Evolutionary conservation across 2,113 vertebrate genomes (phyloP).

Genomic region (Carlito syrichta): DNA sequence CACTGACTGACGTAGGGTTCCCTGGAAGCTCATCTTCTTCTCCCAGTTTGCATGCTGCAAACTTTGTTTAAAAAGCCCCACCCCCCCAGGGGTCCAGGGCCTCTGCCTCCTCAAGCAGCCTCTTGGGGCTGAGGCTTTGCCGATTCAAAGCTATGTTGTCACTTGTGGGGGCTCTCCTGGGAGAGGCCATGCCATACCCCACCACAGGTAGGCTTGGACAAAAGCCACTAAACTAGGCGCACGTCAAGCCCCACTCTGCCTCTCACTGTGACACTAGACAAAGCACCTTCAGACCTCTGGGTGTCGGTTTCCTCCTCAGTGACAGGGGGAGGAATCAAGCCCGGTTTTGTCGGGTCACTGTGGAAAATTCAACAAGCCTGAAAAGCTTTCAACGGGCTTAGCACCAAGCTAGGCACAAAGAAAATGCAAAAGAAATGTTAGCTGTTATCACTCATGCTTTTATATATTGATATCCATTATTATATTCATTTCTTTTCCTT

Average conservation of each 20-base stretch:
- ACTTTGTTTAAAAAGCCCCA: background rate
- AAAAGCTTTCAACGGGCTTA: background rate
- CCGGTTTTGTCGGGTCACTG: too few relatives aligned
- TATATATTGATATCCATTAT: background rate
- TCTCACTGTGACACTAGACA: background rate
- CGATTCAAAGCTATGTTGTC: background rate
- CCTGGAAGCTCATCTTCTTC: background rate
- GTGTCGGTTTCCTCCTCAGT: background rate
- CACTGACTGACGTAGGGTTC: background rate
- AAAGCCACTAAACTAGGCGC: background rate
- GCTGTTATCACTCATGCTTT: background rate
- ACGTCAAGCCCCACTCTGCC: background rate
- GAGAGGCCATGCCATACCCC: fast-evolving
- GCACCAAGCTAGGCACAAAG: background rate
- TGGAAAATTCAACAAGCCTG: background rate
- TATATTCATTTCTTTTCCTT: background rate
- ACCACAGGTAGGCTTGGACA: background rate
- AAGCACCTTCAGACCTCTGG: background rate
- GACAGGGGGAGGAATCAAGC: background rate
- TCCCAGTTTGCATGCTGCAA: background rate
- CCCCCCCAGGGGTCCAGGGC: too few relatives aligned
- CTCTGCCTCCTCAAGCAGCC: background rate
- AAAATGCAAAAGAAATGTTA: background rate
- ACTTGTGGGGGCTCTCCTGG: background rate
- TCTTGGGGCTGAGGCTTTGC: background rate